A percentile compares a stretch with the other conserved stretches of the same genome.
Evolutionary conservation across 2,797 vertebrate genomes (phyloP).

Genomic region (Phyllotis vaccarum): DNA sequence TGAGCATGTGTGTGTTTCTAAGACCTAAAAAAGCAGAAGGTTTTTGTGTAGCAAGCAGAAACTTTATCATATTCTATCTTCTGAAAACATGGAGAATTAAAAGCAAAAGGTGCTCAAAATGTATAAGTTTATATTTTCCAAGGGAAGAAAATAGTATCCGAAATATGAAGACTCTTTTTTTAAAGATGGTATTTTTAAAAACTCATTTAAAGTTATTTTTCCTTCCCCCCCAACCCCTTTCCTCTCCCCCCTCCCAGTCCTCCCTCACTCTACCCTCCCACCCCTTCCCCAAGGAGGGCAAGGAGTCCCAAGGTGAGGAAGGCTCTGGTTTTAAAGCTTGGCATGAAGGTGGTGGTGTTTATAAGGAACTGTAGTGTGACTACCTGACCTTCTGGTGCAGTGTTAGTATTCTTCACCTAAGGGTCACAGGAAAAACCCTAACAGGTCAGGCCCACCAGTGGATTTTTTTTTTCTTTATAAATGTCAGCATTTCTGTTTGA

Average conservation of each 20-base stretch:
- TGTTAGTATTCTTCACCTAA: conserved; percentile 45
- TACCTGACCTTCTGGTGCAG: conserved; percentile 47
- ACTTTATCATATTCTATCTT: conserved; percentile 19
- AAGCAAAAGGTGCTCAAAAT: conserved; percentile 21
- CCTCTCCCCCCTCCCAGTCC: too few species aligned
- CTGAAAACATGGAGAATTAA: not conserved
- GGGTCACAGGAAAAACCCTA: conserved; percentile 14
- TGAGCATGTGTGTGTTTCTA: not conserved
- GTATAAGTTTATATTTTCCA: conserved; percentile 49
- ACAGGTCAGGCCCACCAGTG: not conserved
- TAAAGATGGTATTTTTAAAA: too few species aligned
- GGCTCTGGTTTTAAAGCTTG: conserved; percentile 51
- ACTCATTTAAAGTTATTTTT: too few species aligned
- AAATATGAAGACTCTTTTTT: conserved; percentile 18
- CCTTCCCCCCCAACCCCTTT: too few species aligned
- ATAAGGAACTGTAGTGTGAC: not conserved
- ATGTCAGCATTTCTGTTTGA: conserved; percentile 42
- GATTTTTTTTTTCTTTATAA: conserved; percentile 46
- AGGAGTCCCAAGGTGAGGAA: not conserved
- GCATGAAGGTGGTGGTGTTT: conserved; percentile 55
- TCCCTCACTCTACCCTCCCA: too few species aligned
- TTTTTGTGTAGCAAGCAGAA: conserved; percentile 1
- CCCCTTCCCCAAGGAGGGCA: too few species aligned
- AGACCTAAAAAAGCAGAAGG: conserved; percentile 46
- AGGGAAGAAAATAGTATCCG: conserved; percentile 47